Conservation (phyloP, 1,140 invertebrate species). For the Rhopalosiphum maidis region DNA sequence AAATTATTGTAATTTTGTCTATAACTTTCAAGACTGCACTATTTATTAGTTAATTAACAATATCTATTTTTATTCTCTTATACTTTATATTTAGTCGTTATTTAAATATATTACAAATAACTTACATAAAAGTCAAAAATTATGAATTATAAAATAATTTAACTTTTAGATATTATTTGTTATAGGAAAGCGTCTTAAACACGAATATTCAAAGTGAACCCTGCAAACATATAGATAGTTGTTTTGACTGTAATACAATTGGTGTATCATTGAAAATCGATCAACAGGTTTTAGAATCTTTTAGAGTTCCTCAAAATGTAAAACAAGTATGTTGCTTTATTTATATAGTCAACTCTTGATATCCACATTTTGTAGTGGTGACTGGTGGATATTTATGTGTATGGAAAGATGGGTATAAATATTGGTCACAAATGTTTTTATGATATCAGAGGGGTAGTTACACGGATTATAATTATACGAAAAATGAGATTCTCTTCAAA, state of each 20-base stretch:
- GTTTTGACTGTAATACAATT: slow-evolving; percentile 71
- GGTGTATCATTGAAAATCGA: slow-evolving; percentile 72
- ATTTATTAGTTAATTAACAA: background rate
- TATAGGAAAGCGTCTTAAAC: slow-evolving; percentile 63
- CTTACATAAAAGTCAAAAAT: background rate
- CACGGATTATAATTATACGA: background rate
- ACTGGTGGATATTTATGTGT: background rate
- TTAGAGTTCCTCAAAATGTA: slow-evolving; percentile 71
- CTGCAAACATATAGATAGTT: slow-evolving; percentile 76
- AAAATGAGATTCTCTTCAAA: background rate
- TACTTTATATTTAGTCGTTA: background rate
- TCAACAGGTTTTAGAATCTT: slow-evolving; percentile 70
- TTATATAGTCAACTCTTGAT: background rate
- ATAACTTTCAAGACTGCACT: background rate
- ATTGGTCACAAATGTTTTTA: background rate
- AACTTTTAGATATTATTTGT: slow-evolving; percentile 8
- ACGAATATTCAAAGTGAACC: slow-evolving; percentile 61
- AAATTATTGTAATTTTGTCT: background rate
- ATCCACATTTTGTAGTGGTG: no score
- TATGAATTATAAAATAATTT: background rate
- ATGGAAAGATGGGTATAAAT: background rate
- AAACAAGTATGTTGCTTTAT: slow-evolving; percentile 66
- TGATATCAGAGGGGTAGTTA: background rate
- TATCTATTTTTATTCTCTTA: background rate
- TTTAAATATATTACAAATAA: background rate